These are phyloP conservation scores for Hippasteria phrygiana DNA, from an alignment of 53 echinoderm and acorn worm genomes.

Conservation along the genomic window DNA sequence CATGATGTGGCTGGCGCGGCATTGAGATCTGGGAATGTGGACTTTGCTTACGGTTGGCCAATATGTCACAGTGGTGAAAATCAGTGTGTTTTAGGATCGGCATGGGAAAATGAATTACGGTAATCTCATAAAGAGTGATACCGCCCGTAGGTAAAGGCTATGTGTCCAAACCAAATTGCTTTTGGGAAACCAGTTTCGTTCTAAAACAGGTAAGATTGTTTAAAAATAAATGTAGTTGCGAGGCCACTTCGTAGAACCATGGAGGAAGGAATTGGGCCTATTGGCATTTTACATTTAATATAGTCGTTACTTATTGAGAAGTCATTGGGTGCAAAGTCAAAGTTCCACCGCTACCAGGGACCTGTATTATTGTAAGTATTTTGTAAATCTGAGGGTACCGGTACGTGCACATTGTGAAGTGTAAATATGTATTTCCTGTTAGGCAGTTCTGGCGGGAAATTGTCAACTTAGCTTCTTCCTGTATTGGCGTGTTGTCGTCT, in stretches of 20 bases:
- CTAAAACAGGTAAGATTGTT: not conserved
- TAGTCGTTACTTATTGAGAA: not conserved
- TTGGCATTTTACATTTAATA: too few relatives aligned
- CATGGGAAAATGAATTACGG: not conserved
- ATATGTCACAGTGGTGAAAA: not conserved
- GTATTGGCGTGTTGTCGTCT: not conserved
- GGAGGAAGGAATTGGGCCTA: too few relatives aligned
- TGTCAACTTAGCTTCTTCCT: not conserved
- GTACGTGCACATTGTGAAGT: too few relatives aligned
- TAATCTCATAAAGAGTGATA: too few relatives aligned
- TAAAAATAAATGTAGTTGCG: not conserved
- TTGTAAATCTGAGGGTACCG: too few relatives aligned
- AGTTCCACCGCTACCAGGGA: not conserved
- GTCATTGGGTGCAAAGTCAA: not conserved
- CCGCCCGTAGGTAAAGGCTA: too few relatives aligned
- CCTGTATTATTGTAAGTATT: too few relatives aligned
- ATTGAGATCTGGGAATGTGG: not conserved
- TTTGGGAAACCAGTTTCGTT: not conserved
- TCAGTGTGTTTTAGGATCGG: not conserved
- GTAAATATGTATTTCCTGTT: slow-evolving; percentile 3
- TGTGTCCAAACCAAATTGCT: not conserved
- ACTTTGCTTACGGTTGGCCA: not conserved
- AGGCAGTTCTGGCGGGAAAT: not conserved
- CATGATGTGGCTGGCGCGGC: not conserved
- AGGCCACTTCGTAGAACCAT: not conserved